Evolutionary conservation across 2,797 vertebrate genomes (phyloP).

Genomic region (Buphagus erythrorhynchus): DNA sequence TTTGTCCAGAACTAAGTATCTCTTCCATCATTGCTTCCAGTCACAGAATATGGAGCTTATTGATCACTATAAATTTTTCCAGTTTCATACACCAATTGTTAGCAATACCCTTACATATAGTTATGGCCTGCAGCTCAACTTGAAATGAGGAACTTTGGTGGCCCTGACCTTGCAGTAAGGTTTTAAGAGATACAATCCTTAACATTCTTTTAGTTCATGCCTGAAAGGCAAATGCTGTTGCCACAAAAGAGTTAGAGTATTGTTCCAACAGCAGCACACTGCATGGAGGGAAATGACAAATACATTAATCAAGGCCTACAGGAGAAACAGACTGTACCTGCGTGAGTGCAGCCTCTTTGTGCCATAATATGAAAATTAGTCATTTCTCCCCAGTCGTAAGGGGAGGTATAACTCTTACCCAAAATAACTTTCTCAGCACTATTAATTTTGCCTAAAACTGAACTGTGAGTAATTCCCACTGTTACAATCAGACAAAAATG

Average conservation of each 20-base stretch:
- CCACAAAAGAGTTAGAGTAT: background rate
- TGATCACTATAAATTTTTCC: background rate
- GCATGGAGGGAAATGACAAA: background rate
- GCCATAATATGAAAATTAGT: background rate
- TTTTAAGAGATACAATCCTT: background rate
- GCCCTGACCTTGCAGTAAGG: background rate
- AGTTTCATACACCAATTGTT: background rate
- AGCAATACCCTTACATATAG: background rate
- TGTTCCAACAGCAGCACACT: background rate
- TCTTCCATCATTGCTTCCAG: background rate
- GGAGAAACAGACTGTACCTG: background rate
- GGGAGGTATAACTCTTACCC: background rate
- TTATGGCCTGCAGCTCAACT: background rate
- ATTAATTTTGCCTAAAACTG: background rate
- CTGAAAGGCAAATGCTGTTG: background rate
- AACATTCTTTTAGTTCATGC: background rate
- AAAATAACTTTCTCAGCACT: background rate
- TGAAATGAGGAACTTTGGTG: background rate
- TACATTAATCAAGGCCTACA: background rate
- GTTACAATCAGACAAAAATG: background rate
- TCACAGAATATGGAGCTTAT: background rate
- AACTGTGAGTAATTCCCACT: background rate
- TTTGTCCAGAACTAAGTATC: background rate
- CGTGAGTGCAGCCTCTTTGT: background rate
- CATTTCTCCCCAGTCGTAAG: background rate